These are phyloP conservation scores for Dendronephthya gigantea DNA, from an alignment of 64 coral and sea anemone species.

Conservation along the genomic window DNA sequence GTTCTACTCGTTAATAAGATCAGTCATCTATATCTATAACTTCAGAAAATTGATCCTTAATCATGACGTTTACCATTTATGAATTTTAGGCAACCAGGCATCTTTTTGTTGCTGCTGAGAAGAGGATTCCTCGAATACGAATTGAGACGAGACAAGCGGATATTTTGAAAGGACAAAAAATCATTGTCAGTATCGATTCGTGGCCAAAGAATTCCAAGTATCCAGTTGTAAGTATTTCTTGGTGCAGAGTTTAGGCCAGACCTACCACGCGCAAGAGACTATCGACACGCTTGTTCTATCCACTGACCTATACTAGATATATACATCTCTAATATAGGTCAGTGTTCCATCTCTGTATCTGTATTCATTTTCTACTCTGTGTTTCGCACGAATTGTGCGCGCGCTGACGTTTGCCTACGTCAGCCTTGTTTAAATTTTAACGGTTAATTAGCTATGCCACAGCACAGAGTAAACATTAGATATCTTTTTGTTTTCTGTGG, in stretches of 20 bases:
- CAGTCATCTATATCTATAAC: too few species aligned
- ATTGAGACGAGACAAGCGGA: slow-evolving; percentile 83
- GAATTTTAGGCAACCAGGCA: slow-evolving; percentile 55
- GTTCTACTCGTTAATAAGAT: too few species aligned
- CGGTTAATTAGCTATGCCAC: neutral
- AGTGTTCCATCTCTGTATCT: too few species aligned
- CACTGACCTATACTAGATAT: too few species aligned
- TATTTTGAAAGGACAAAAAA: slow-evolving; percentile 56
- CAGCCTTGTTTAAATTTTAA: neutral
- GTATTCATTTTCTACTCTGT: too few species aligned
- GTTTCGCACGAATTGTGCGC: neutral
- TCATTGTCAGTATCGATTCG: slow-evolving; percentile 92
- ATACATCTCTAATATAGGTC: too few species aligned
- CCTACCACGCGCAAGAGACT: too few species aligned
- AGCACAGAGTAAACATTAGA: too few species aligned
- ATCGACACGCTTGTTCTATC: too few species aligned
- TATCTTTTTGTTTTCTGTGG: neutral
- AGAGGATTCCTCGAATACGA: slow-evolving; percentile 62
- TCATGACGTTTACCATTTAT: neutral
- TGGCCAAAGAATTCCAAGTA: slow-evolving; percentile 82
- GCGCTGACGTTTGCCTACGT: neutral
- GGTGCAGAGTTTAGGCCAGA: too few species aligned
- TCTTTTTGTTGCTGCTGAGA: slow-evolving; percentile 83
- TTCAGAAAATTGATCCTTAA: too few species aligned
- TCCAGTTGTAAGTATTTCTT: slow-evolving; percentile 72